Evolutionary conservation across 2,888 invertebrate species (phyloP), one percentile per base, ranked within the genome.

Genomic region (Drosophila peninsularis): DNA sequence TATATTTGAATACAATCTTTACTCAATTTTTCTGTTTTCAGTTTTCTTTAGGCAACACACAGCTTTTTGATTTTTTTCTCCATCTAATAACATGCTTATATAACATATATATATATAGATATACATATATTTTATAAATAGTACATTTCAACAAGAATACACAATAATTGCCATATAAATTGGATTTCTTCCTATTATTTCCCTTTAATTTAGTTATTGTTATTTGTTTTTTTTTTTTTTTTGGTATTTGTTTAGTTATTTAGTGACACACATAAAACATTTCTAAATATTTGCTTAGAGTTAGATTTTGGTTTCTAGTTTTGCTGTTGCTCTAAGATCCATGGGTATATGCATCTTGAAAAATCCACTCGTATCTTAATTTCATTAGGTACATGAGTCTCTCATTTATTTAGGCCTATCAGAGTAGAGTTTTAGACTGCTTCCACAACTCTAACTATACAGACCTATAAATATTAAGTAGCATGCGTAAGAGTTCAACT

Each of bases 321-420:
- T 17, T 55, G 27, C 42, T 42, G 42, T 32, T 49, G 45, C 41
- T 30, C n/a, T 62, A 39, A 41, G 47, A 63, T 55, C 42, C 52
- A 57, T 63, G 17, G 32, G 27, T 54, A 34, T 34, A 45, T 55
- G 32, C n/a, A 34, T 63, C n/a, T 14, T 41, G 27, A 45, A 58
- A 30, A 30, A 62, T 70, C 71, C 67, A 50, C 70, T 55, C 66
- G 62, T 55, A 70, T 54, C 47, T 67, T 77, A 67, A 58, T 80
- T 73, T 72, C 73, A 67, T 78, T 82, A 89, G 88, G 88, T 89
- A 89, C 90, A 84, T 84, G 83, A 89, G 89, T 90, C 88, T 90
- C 90, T 90, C 90, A 72, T 78, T 80, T 79, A 52, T 62, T 66
- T 72, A 83, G 70, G 47, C 61, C 66, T 81, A 71, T 63, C 58